Evolutionary conservation across 2,888 invertebrate species (phyloP), one percentile per base, ranked within the genome.

Genomic region (Coremacera marginata): DNA sequence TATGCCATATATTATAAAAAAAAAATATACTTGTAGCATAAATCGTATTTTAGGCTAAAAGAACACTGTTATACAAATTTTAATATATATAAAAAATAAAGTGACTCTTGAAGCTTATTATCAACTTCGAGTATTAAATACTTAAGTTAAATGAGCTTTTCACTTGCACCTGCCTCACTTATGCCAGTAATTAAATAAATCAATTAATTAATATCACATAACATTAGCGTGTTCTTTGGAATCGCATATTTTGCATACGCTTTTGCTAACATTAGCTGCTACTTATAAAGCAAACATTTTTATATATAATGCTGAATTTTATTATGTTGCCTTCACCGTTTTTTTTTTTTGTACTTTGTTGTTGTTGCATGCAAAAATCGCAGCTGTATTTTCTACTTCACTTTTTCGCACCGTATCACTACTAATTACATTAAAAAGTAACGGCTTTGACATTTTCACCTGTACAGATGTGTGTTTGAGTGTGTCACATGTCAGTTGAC

Each of bases 381-480:
- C 44, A 44, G 60, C 27, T 60, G n/a, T 31, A 62, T 49, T 49
- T 68, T 49, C 14, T 44, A 49, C 27, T 52, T 34, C 31, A 22
- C 37, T 27, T 49, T 73, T 63, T 73, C 37, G 51, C 65, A 55
- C 7, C 31, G 19, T 27, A 57, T 67, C 67, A 67, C 52, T 68
- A 37, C 57, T 76, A 76, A 76, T 76, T 76, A 70, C 62, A 70
- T 76, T 76, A 62, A 70, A 76, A 76, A 62, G 52, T 70, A 70
- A 68, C 68, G 57, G 52, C 76, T 76, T 70, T 76, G 63, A 76
- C 62, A 76, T 65, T 49, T 60, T 63, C 65, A 37, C 19, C 71
- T 44, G 44, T 3, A 11, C 11, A 7, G 2, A 44, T 44, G 14
- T 11, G 44, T 44, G 44, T 11, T 19, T 27, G 34, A 60, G 19